These are phyloP conservation scores for Rhea pennata DNA, from an alignment of 2,113 vertebrate genomes.

Conservation along the genomic window DNA sequence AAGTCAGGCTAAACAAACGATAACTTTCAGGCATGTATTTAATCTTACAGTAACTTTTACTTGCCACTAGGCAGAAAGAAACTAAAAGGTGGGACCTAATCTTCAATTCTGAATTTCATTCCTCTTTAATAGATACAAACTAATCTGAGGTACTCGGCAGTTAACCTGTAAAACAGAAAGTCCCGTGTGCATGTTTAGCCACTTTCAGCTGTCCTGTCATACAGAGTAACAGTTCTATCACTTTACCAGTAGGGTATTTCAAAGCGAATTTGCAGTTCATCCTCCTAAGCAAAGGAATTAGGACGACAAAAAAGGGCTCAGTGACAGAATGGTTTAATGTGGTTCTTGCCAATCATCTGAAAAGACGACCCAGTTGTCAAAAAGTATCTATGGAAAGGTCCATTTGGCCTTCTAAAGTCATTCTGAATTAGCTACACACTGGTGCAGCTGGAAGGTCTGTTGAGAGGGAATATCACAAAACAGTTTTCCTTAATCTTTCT, in stretches of 20 bases:
- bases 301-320: neutral
- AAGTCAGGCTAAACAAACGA: neutral
- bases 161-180: neutral
- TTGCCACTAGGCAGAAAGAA: neutral
- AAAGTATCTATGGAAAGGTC: conserved; percentile 16
- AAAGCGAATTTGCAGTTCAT: conserved; percentile 7
- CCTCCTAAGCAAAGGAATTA: conserved; percentile 27
- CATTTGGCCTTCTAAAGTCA: conserved; percentile 21
- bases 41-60: neutral
- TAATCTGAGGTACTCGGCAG: neutral
- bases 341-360: conserved; percentile 41
- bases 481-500: neutral
- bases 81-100: neutral
- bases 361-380: conserved; percentile 57
- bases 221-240: neutral
- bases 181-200: neutral
- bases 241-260: neutral
- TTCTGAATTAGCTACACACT: conserved; percentile 13
- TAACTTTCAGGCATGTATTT: neutral
- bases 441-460: neutral
- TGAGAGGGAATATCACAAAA: neutral
- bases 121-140: neutral
- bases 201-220: neutral
- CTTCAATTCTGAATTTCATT: neutral
- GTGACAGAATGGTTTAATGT: conserved; percentile 29